Base-by-base conservation (phyloP, 2,113 vertebrate species). In the Nothobranchius kuhntae region DNA sequence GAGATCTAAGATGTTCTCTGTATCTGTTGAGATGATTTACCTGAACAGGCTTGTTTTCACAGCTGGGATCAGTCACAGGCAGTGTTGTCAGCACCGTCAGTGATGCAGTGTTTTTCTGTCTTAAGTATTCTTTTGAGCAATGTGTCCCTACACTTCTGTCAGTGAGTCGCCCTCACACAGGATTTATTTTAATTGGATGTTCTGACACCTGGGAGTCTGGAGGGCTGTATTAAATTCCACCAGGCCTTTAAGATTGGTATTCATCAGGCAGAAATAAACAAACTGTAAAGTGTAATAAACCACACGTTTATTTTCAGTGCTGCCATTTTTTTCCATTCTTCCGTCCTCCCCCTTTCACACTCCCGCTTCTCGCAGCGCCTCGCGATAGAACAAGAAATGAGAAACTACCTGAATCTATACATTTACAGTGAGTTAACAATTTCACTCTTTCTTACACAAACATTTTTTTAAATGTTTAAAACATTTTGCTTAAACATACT, bases 51-150 rank as follows among this genome's bases (percentile, higher is more conserved):
- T 17, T 56, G 67, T 72, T 80, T 71, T 75, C 8, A 38, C 71
- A 80, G 65, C 64, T 81, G 64, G 47, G 60, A 75, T 13, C 42
- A 45, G 14, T 26, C 24, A 15, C 21, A 57, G 48, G 51, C 48
- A 30, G 13, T 3, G 8, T 30, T 14, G 72, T 10, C 46, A 9
- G 47, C 7, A 8, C 44, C 44, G 4, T 61, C 7, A 35, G 21
- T 21, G 21, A 15, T 48, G 13, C 61, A 14, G 21, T 38, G 26
- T 17, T 75, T 52, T 42, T n/a, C 13, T 44, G 10, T 59, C 7
- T 45, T 0, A 9, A 15, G 26, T 45, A 2, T 45, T 3, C 8
- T n/a, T 3, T 15, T 6, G 40, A 15, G 13, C 14, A 47, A 24
- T 59, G 15, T 67, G 42, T 17, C 17, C 0, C 36, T 15, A 17